Evolutionary conservation across 92 coral and sea anemone genomes (phyloP).

Genomic region (Micromussa lordhowensis): DNA sequence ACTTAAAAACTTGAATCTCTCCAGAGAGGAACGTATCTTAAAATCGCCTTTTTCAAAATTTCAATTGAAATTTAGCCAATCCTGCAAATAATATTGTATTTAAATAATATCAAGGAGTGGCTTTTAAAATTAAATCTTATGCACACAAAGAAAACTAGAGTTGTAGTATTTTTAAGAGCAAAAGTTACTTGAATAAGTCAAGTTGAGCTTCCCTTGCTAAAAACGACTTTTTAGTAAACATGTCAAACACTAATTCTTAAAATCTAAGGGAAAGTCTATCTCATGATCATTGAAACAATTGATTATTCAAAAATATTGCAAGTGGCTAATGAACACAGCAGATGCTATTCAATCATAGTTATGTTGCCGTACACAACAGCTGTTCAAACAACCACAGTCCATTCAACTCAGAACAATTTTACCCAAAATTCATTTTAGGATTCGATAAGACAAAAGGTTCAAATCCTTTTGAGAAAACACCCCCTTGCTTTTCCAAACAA

Average conservation of each 20-base stretch:
- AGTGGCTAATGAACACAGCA: conserved; percentile 33
- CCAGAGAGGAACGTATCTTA: neutral
- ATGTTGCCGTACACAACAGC: conserved; percentile 1
- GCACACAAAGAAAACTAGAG: neutral
- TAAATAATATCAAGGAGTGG: conserved; percentile 27
- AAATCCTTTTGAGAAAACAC: neutral
- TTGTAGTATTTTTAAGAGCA: neutral
- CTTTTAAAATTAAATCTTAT: neutral
- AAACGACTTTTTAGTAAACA: neutral
- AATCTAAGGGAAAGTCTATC: conserved; percentile 3
- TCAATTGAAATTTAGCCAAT: neutral
- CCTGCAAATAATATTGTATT: neutral
- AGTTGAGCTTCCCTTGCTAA: neutral
- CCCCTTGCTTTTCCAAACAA: neutral
- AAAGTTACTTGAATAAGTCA: neutral
- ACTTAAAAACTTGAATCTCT: neutral
- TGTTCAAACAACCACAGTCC: neutral
- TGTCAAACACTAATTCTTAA: neutral
- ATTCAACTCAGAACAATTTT: neutral
- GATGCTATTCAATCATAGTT: conserved; percentile 26
- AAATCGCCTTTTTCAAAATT: neutral
- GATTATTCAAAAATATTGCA: conserved; percentile 37
- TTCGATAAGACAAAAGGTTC: neutral
- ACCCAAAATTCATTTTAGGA: neutral
- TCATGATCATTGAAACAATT: neutral